Base-by-base conservation (phyloP, 1,140 invertebrate species). In the Drosophila sp. region DNA sequence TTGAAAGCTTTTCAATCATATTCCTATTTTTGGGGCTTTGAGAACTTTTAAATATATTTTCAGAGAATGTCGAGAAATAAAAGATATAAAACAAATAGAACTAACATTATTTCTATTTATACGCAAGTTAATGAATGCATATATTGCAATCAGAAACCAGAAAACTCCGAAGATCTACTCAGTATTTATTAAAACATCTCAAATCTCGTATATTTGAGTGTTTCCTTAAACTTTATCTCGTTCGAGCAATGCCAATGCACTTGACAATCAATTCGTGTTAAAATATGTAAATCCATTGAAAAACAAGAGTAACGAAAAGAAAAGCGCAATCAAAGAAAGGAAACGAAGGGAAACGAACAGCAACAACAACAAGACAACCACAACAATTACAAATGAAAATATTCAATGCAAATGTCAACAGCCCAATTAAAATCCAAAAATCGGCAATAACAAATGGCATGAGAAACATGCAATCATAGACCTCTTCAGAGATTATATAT, bases 371-470 rank as follows among this genome's bases (percentile, higher is more conserved):
- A 18, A 8, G 3, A 16, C 25, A 11, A 48, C 16, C 18, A 36
- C 32, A 36, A 34, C 34, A 56, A 13, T 25, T 5, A 8, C 48
- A 57, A 29, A 29, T 29, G 14, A 51, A 62, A 29, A 63, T 7
- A 38, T 9, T 46, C 21, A 51, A 65, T 63, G 40, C 16, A 61
- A 72, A 65, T 57, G 69, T 62, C 74, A 76, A 76, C 74, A 73
- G 32, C 29, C 74, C 70, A 76, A 76, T 76, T 76, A 72, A 72
- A 76, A 66, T 65, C 16, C 27, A 65, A 64, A 41, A 11, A 36
- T 29, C 36, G 9, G 36, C 36, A 13, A 13, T 4, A 38, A 13
- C 5, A n/a, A n/a, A n/a, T 13, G 36, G 8, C 32, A 58, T 32
- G 25, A 25, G 14, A 46, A 8, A 18, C 50, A 9, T 25, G 27